These are phyloP conservation scores for Onthophagus sagittarius DNA, from an alignment of 2,888 invertebrate genomes.

Conservation along the genomic window DNA sequence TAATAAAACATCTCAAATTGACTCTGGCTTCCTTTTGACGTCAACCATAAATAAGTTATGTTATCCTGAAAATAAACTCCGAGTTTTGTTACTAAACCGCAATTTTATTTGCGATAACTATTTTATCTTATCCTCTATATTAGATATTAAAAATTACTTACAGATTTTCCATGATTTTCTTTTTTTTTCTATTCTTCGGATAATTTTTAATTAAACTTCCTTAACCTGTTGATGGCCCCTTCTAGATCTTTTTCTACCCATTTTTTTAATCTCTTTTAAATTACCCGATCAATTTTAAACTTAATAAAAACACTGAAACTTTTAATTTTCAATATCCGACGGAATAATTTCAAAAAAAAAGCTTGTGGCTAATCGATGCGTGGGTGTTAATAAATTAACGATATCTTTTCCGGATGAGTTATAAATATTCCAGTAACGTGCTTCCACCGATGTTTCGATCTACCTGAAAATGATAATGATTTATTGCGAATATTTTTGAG, in stretches of 20 bases:
- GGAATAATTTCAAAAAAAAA: not conserved
- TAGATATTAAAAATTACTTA: not conserved
- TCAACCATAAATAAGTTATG: not conserved
- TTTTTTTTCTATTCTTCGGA: not conserved
- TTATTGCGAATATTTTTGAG: conserved; percentile 1
- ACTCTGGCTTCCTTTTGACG: not conserved
- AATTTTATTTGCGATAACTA: not conserved
- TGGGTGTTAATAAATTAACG: conserved; percentile 7
- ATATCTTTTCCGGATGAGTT: not conserved
- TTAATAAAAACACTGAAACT: not conserved
- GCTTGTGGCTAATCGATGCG: not conserved
- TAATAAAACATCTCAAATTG: not conserved
- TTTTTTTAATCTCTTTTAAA: not conserved
- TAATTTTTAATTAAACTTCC: not conserved
- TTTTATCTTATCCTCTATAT: not conserved
- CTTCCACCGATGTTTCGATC: not conserved
- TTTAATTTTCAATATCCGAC: not conserved
- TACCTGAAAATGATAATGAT: conserved; percentile 8
- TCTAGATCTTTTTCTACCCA: not conserved
- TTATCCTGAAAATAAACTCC: not conserved
- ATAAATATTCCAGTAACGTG: conserved; percentile 2
- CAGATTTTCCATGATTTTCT: not conserved
- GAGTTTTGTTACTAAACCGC: not conserved
- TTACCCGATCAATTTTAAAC: not conserved
- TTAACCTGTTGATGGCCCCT: not conserved